Evolutionary conservation across 2,113 vertebrate species (phyloP), one percentile per base, ranked within the genome.

Genomic region (Erythrolamprus reginae): DNA sequence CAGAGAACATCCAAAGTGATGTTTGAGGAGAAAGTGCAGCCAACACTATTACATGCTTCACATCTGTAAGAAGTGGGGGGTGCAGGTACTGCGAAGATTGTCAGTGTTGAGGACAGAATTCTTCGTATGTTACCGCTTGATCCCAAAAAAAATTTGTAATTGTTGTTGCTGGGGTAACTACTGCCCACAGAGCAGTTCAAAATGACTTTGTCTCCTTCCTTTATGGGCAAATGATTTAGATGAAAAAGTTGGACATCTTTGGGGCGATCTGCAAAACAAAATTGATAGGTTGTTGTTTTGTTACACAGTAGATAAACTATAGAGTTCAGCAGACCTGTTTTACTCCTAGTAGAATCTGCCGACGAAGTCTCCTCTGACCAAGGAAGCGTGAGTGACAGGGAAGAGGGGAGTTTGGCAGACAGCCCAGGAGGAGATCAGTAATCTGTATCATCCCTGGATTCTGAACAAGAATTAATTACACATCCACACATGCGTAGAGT

Each of bases 51-150:
- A 33, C 88, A 82, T 42, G 48, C 88, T 82, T 82, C 12, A 10
- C 88, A 89, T 53, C 8, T 15, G n/a, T 89, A 89, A 52, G 10
- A 52, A 42, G 3, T 15, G 21, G 0, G 0, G 0, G 6, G n/a
- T 82, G 9, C 19, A 15, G 10, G 10, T 17, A 1, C 1, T 42
- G 33, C 61, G 5, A 15, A 1, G 47, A 88, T 12, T 4, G 0
- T 13, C 28, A 33, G 3, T 33, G 23, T 0, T 0, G 24, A 23
- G 12, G 0, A 0, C 6, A 0, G 1, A 8, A 0, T 24, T 42
- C 6, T 13, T 1, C 0, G 5, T 1, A 8, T 26, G 84, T 19
- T 0, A 4, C 1, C 10, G 12, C 1, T 12, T 77, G n/a, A 23
- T 10, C 2, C 38, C 19, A 1, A 24, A 5, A 77, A 13, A n/a